A percentile compares a stretch with the other conserved stretches of the same genome.
Evolutionary conservation across 1,140 invertebrate genomes (phyloP).

Genomic region (Megalopta genalis): DNA sequence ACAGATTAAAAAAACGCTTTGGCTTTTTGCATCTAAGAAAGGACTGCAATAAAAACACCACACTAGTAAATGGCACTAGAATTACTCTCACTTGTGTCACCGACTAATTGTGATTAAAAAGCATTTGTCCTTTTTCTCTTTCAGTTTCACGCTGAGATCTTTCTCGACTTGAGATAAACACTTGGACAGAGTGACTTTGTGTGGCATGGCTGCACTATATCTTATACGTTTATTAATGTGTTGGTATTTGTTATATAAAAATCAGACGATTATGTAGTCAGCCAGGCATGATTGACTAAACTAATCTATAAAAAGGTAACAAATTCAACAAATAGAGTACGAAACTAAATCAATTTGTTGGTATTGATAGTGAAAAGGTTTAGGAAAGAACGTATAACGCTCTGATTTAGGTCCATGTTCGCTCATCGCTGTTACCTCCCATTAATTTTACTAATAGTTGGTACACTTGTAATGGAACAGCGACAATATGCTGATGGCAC

Average conservation of each 20-base stretch:
- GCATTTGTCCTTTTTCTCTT: slow-evolving; percentile 66
- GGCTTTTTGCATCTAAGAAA: slow-evolving; percentile 78
- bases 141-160: slow-evolving; percentile 61
- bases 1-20: slow-evolving; percentile 80
- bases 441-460: slow-evolving; percentile 66
- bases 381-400: slow-evolving; percentile 69
- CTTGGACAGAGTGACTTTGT: slow-evolving; percentile 47
- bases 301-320: slow-evolving; percentile 78
- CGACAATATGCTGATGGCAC: slow-evolving; percentile 58
- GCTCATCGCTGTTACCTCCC: slow-evolving; percentile 64
- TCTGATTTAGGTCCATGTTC: slow-evolving; percentile 74
- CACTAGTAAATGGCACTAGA: slow-evolving; percentile 81
- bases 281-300: slow-evolving; percentile 76
- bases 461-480: slow-evolving; percentile 63
- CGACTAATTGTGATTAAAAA: slow-evolving; percentile 75
- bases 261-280: slow-evolving; percentile 71
- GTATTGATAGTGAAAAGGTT: slow-evolving; percentile 70
- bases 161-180: slow-evolving; percentile 52
- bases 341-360: slow-evolving; percentile 74
- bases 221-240: slow-evolving; percentile 38
- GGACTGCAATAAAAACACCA: slow-evolving; percentile 80
- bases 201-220: slow-evolving; percentile 50
- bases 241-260: slow-evolving; percentile 63
- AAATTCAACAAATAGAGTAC: slow-evolving; percentile 77
- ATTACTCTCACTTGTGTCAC: slow-evolving; percentile 79